phyloP scores from a whole-genome alignment of 2,797 vertebrate species.

The Clarias platycephalus region DNA sequence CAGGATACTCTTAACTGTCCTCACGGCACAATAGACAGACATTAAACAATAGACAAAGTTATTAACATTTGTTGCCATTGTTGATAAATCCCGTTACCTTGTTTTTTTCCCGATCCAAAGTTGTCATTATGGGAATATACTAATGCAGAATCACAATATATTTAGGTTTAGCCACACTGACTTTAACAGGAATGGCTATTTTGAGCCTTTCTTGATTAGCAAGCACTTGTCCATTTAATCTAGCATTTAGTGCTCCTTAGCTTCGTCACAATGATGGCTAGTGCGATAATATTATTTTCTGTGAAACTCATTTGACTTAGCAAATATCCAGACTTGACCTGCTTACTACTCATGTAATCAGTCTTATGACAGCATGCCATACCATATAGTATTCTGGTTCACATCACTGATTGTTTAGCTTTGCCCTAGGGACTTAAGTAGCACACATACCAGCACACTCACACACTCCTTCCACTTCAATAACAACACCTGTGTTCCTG shows the following conservation, averaged over 20 bases:
- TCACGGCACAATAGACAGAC: conserved; percentile 14
- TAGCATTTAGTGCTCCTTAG: conserved; percentile 46
- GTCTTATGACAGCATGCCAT: not conserved
- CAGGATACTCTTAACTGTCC: conserved; percentile 10
- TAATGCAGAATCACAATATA: conserved; percentile 67
- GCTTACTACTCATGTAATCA: conserved; percentile 21
- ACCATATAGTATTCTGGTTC: not conserved
- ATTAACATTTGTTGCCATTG: conserved; percentile 55
- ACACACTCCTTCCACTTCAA: not conserved
- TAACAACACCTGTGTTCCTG: not conserved
- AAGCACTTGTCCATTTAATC: conserved; percentile 51
- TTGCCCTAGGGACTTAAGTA: conserved; percentile 7
- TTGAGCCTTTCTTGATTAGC: conserved; percentile 58
- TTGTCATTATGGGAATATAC: conserved; percentile 62
- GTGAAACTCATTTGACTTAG: conserved; percentile 38
- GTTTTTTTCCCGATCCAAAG: conserved; percentile 55
- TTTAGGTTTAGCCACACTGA: conserved; percentile 60
- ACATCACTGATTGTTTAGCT: conserved; percentile 17
- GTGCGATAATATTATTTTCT: conserved; percentile 23
- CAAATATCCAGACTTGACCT: conserved; percentile 16
- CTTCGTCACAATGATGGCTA: not conserved
- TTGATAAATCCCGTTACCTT: conserved; percentile 59
- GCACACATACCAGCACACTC: not conserved
- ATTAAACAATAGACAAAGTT: conserved; percentile 19
- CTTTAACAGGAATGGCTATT: conserved; percentile 70